Conservation (phyloP, 2,113 vertebrate species). For the Spea bombifrons region DNA sequence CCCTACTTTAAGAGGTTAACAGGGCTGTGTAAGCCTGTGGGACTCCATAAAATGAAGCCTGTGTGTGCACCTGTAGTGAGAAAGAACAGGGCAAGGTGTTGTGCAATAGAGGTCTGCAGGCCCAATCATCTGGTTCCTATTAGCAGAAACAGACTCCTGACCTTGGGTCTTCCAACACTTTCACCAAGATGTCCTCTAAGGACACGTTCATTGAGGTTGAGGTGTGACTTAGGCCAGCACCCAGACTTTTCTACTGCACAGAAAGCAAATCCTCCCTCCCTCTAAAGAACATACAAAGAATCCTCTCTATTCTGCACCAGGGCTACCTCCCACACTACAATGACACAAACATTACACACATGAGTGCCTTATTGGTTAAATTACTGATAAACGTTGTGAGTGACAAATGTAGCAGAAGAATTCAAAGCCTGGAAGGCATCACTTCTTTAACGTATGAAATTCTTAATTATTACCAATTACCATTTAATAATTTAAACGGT, state of each 20-base stretch:
- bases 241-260: slow-evolving; percentile 21
- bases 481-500: too few species aligned
- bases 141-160: slow-evolving; percentile 49
- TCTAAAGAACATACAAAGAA: slow-evolving; percentile 50
- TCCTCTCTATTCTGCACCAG: slow-evolving; percentile 42
- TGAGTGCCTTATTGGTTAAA: slow-evolving; percentile 16
- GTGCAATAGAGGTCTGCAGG: too few species aligned
- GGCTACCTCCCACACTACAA: slow-evolving; percentile 4
- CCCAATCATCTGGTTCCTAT: slow-evolving; percentile 54
- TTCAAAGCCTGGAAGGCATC: too few species aligned
- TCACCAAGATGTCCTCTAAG: slow-evolving; percentile 38
- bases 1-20: too few species aligned
- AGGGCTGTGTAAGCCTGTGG: background rate
- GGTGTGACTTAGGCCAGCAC: slow-evolving; percentile 33
- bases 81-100: background rate
- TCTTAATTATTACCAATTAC: too few species aligned
- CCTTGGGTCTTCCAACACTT: slow-evolving; percentile 26
- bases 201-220: slow-evolving; percentile 8
- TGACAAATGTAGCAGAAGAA: too few species aligned
- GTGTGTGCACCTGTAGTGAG: slow-evolving; percentile 34
- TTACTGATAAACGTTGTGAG: background rate
- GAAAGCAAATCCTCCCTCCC: slow-evolving; percentile 22
- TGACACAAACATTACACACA: slow-evolving; percentile 21
- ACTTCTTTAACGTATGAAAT: too few species aligned
- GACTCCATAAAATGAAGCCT: background rate